Base-by-base conservation (phyloP, 1,140 invertebrate genomes). In the Matsumurasca onukii region DNA sequence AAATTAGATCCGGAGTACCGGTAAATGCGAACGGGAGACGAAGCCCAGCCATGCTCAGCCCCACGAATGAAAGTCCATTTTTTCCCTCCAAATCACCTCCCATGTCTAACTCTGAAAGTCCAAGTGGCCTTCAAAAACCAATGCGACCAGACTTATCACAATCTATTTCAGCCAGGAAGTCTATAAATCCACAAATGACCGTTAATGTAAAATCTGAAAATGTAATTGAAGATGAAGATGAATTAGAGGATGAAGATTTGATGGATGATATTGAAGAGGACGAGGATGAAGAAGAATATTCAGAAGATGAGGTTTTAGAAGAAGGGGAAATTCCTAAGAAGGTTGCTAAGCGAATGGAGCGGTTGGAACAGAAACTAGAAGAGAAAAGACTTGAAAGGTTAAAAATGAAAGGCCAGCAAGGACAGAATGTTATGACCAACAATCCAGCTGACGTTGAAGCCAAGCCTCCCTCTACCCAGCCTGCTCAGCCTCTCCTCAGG, bases 171-270 rank as follows among this genome's bases (percentile, higher is more conserved):
- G 25, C 55, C 3, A 59, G 55, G 25, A 59, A 59, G 30, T 59
- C 55, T 24, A 29, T 59, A 12, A 59, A 59, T 59, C 55, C 55
- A 27, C 55, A 22, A 5, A 9, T 1, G 24, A 24, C 13, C 49
- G 24, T 17, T 17, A 59, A 59, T 29, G 5, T 59, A 24, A 59
- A 59, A 24, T 27, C 25, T 27, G 55, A 59, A 29, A 39, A 39
- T 17, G 45, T 78, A 24, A 76, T 77, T 13, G 80, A 80, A 39
- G 76, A 78, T 3, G 76, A 78, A 70, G 79, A 81, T 68, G 78
- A 67, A 3, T 45, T 62, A 0, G 63, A 69, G 1, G 57, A 66
- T n/a, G 72, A 72, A 1, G 70, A 71, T 9, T 64, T 71, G 52
- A 20, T 64, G 1, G 67, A 67, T 62, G 31, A 22, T 5, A 70